A percentile compares a stretch with the other conserved stretches of the same genome.
These are phyloP conservation scores for Euwallacea similis DNA, from an alignment of 1,140 invertebrate genomes.

Conservation along the genomic window DNA sequence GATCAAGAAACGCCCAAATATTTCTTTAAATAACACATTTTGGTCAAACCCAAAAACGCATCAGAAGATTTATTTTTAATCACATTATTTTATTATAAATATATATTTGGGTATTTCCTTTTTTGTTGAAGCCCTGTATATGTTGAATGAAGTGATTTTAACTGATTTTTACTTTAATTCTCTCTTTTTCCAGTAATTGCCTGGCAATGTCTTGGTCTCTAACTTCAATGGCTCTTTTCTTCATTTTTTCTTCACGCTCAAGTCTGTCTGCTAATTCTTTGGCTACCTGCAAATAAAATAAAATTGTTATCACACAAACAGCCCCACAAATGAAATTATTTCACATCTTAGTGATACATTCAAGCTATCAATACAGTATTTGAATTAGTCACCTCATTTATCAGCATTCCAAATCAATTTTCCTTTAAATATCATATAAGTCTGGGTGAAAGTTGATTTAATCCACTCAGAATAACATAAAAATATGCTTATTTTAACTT, in stretches of 20 bases:
- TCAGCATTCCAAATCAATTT: too few species aligned
- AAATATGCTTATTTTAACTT: too few species aligned
- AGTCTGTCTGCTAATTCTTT: conserved; percentile 66
- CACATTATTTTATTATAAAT: too few species aligned
- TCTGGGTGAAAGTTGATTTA: too few species aligned
- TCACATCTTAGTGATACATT: background rate
- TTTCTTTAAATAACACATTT: too few species aligned
- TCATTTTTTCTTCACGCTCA: conserved; percentile 62
- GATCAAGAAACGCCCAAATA: too few species aligned
- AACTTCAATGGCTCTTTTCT: conserved; percentile 58
- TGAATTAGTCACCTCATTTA: too few species aligned
- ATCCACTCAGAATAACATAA: too few species aligned
- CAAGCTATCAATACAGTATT: background rate
- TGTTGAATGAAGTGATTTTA: background rate
- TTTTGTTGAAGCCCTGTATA: background rate
- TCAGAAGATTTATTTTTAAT: too few species aligned
- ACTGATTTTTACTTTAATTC: conserved; percentile 24
- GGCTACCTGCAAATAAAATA: conserved; percentile 51
- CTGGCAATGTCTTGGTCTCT: conserved; percentile 57
- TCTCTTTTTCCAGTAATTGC: conserved; percentile 54
- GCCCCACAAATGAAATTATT: background rate
- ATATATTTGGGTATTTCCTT: background rate
- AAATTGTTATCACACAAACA: background rate
- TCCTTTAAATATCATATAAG: too few species aligned
- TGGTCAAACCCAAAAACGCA: too few species aligned